These are phyloP conservation scores for Protobothrops mucrosquamatus DNA, from an alignment of 2,113 vertebrate species.

Conservation along the genomic window DNA sequence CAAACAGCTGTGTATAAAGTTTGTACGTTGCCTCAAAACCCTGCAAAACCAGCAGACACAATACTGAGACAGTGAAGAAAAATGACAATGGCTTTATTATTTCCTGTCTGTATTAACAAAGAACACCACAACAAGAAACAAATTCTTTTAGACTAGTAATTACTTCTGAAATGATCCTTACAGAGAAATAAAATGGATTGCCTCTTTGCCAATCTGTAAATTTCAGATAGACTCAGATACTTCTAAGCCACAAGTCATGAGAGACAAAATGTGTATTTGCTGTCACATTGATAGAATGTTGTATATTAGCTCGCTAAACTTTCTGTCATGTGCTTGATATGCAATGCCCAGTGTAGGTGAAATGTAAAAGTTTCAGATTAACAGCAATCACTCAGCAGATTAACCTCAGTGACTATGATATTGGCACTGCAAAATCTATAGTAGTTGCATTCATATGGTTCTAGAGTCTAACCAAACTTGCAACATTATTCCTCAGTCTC, in stretches of 20 bases:
- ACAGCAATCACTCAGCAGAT: neutral
- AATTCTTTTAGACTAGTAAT: neutral
- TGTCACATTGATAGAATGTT: neutral
- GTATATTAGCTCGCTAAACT: neutral
- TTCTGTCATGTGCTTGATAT: neutral
- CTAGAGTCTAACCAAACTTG: constrained; percentile 39
- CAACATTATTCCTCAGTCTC: constrained; percentile 22
- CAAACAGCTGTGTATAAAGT: neutral
- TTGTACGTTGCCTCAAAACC: neutral
- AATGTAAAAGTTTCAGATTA: neutral
- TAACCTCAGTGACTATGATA: neutral
- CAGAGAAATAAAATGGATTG: neutral
- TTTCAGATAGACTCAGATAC: neutral
- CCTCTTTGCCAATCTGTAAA: neutral
- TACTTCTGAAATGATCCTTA: neutral
- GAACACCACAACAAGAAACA: neutral
- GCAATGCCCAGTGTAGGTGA: neutral
- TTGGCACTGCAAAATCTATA: neutral
- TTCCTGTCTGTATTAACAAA: neutral
- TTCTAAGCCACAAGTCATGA: neutral
- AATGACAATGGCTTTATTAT: neutral
- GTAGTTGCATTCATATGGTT: neutral
- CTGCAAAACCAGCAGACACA: neutral
- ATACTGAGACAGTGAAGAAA: neutral
- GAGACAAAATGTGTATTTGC: neutral